phyloP scores from a whole-genome alignment of 2,888 invertebrate genomes.

The Calliphora vomitoria region DNA sequence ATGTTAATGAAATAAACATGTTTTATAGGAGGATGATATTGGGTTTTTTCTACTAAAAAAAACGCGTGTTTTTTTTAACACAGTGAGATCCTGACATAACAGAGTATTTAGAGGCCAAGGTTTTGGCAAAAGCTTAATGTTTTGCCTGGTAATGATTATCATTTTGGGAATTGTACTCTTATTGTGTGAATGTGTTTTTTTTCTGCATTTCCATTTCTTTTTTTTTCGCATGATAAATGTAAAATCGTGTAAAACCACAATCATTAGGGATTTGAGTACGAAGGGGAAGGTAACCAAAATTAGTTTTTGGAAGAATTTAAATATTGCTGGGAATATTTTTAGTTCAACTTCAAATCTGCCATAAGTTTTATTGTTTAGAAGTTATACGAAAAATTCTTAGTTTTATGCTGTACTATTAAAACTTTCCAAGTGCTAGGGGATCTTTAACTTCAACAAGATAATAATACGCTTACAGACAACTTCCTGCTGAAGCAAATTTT shows the following conservation, averaged over 20 bases:
- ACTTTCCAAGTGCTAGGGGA: too few relatives aligned
- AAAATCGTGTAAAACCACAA: slow-evolving; percentile 57
- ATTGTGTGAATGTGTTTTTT: not conserved
- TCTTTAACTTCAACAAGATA: too few relatives aligned
- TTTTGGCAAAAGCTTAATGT: slow-evolving; percentile 33
- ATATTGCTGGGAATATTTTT: too few relatives aligned
- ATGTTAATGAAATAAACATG: slow-evolving; percentile 78
- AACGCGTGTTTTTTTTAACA: too few relatives aligned
- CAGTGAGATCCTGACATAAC: not conserved
- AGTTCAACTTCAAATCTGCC: too few relatives aligned
- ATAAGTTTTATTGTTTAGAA: too few relatives aligned
- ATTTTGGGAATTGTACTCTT: slow-evolving; percentile 58
- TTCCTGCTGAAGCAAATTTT: too few relatives aligned
- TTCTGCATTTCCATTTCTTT: not conserved
- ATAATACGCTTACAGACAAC: too few relatives aligned
- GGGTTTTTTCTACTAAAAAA: not conserved
- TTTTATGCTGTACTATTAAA: too few relatives aligned
- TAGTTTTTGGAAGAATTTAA: too few relatives aligned
- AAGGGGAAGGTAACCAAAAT: slow-evolving; percentile 3
- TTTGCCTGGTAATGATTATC: slow-evolving; percentile 55
- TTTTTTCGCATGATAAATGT: slow-evolving; percentile 58
- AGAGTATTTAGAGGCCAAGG: slow-evolving; percentile 32
- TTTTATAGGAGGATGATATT: slow-evolving; percentile 67
- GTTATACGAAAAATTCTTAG: too few relatives aligned
- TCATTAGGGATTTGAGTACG: slow-evolving; percentile 32